Conservation (phyloP, 2,113 vertebrate species). For the Clupea harengus region DNA sequence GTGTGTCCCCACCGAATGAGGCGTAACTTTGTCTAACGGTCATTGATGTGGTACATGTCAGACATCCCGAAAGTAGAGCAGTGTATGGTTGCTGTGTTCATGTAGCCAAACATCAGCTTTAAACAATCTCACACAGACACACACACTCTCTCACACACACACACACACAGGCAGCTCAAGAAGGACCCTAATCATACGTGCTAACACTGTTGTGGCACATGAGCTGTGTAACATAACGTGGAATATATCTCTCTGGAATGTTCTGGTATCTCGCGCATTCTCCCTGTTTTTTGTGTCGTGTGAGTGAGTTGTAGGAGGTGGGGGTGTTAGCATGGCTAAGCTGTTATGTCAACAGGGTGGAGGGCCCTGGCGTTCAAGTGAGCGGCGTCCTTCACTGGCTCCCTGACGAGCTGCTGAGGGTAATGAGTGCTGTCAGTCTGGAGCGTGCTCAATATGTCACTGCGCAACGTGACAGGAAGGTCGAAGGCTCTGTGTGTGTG, state of each 20-base stretch:
- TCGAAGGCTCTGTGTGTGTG: slow-evolving; percentile 40
- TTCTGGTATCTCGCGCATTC: neutral
- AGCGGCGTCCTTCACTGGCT: slow-evolving; percentile 69
- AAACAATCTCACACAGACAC: neutral
- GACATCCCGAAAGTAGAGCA: neutral
- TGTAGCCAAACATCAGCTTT: neutral
- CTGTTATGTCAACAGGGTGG: slow-evolving; percentile 45
- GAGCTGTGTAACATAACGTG: neutral
- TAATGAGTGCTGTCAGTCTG: slow-evolving; percentile 79
- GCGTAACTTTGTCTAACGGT: neutral
- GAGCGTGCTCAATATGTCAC: slow-evolving; percentile 79
- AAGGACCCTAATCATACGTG: neutral
- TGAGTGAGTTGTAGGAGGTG: neutral
- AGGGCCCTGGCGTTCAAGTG: slow-evolving; percentile 56
- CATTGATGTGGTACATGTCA: neutral
- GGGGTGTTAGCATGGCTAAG: neutral
- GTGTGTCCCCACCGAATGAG: neutral
- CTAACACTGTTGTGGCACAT: neutral
- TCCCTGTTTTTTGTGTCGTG: neutral
- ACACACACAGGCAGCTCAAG: neutral
- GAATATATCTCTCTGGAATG: neutral
- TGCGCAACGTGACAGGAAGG: slow-evolving; percentile 68
- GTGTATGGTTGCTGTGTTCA: neutral
- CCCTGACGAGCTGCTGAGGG: slow-evolving; percentile 69
- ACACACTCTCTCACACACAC: neutral